Base-by-base conservation (phyloP, 1,140 invertebrate genomes). In the Pseudomyrmex pallidus region DNA sequence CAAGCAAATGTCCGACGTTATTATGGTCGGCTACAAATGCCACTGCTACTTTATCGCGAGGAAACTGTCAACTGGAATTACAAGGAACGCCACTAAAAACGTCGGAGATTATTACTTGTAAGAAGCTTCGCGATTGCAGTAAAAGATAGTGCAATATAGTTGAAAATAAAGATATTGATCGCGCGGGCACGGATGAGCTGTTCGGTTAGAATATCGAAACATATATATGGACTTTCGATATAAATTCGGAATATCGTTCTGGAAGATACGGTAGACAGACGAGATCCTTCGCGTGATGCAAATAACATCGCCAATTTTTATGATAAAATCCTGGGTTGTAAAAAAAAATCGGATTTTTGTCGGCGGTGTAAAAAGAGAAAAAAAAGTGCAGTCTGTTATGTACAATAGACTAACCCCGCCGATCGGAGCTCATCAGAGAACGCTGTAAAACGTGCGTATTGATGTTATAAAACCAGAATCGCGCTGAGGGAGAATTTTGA, bases 381-480 rank as follows among this genome's bases (percentile, higher is more conserved):
- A 61, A 17, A 35, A 48, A 20, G 20, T 62, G 46, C 48, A 15
- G 13, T 10, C 35, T 12, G 64, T 54, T 25, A 35, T 46, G 48
- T n/a, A n/a, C n/a, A 22, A 1, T n/a, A 52, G 64, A 59, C 44
- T 35, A 48, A 20, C 15, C 22, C 15, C 9, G 10, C 13, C 17
- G 57, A 83, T 77, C 62, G 57, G 10, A 22, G 68, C 62, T 86
- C 84, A 67, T 89, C 68, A 63, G 46, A 20, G 46, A 67, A 52
- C 35, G 89, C 56, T 85, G 85, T 89, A 85, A 86, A 89, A 83
- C 25, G 57, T 68, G 35, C 35, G 67, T 82, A 89, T 90, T 89
- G 89, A 61, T 61, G 78, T 87, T 86, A 90, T 90, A 90, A 90
- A 89, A 89, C 12, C 22, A 68, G 57, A 62, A 73, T 74, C n/a